Conservation (phyloP, 2,113 vertebrate species). For the Oreochromis spilurus region DNA sequence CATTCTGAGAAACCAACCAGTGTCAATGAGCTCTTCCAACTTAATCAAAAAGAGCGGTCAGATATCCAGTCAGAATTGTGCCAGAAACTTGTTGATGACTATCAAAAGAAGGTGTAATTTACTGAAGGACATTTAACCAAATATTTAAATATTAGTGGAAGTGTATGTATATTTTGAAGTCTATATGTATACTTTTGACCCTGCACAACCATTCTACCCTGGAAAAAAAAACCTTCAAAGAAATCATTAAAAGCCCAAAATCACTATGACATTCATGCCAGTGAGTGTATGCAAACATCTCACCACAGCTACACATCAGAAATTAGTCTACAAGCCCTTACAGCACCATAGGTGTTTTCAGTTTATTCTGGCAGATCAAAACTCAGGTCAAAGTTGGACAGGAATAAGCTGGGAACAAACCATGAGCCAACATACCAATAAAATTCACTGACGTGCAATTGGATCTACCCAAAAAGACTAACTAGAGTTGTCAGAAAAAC, state of each 20-base stretch:
- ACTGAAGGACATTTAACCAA: not conserved
- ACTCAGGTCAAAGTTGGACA: not conserved
- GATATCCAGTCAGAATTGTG: not conserved
- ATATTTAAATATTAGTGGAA: not conserved
- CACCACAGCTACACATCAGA: not conserved
- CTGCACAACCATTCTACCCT: not conserved
- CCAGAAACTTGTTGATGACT: not conserved
- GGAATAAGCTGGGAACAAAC: not conserved
- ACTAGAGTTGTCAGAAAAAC: not conserved
- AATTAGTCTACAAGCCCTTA: not conserved
- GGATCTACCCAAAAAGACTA: not conserved
- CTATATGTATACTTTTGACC: not conserved
- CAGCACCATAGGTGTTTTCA: not conserved
- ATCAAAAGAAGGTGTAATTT: not conserved
- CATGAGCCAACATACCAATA: not conserved
- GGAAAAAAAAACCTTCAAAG: not conserved
- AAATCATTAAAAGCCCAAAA: not conserved
- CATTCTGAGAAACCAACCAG: not conserved
- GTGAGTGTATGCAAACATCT: not conserved
- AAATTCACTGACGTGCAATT: not conserved
- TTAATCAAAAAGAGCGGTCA: not conserved
- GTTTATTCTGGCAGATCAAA: not conserved
- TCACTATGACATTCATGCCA: not conserved
- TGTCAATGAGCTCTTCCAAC: not conserved
- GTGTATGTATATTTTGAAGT: not conserved